Conservation (phyloP, 2,888 invertebrate genomes). For the Gasteruption jaculator region DNA sequence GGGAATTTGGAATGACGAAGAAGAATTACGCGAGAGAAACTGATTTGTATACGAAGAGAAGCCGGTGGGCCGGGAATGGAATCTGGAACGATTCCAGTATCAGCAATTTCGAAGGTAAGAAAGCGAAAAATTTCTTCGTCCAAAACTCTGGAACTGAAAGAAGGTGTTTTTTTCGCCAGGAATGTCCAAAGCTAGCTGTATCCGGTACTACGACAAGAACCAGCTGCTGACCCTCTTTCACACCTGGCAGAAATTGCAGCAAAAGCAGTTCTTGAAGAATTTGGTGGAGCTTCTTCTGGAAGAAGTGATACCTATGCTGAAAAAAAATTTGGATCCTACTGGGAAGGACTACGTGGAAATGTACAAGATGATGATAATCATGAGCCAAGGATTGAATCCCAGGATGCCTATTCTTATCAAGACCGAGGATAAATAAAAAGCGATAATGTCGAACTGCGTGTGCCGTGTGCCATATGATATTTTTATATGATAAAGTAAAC, state of each 20-base stretch:
- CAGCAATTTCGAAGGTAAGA: conserved; percentile 33
- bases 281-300: conserved; percentile 30
- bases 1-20: too few relatives aligned
- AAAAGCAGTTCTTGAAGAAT: conserved; percentile 29
- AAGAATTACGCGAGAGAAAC: too few relatives aligned
- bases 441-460: too few relatives aligned
- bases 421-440: conserved; percentile 29
- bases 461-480: too few relatives aligned
- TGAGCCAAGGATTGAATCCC: conserved; percentile 39
- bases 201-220: conserved; percentile 33
- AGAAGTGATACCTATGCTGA: conserved; percentile 31
- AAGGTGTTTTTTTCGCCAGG: conserved; percentile 31
- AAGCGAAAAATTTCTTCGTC: not conserved
- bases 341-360: conserved; percentile 29
- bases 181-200: conserved; percentile 26
- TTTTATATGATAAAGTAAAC: too few relatives aligned
- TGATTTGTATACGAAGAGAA: too few relatives aligned
- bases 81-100: conserved; percentile 37
- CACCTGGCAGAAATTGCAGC: conserved; percentile 36
- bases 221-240: conserved; percentile 34
- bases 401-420: conserved; percentile 36
- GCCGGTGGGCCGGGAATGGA: conserved; percentile 38
- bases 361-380: conserved; percentile 41
- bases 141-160: not conserved
- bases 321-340: conserved; percentile 21